Evolutionary conservation across 2,797 vertebrate species (phyloP).

Genomic region (Chromobotia macracanthus): DNA sequence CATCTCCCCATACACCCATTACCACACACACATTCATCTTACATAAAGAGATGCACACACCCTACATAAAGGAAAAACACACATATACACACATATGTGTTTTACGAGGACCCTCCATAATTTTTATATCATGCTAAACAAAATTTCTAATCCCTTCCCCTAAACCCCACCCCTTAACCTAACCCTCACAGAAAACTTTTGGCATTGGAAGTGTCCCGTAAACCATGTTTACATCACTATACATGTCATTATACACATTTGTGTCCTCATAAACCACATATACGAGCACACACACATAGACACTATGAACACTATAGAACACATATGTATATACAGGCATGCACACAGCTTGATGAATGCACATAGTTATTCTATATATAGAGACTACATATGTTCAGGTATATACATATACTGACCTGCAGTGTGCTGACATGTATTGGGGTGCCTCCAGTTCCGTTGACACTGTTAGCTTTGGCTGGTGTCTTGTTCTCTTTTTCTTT

Average conservation of each 20-base stretch:
- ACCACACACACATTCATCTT: slow-evolving; percentile 6
- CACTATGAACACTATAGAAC: not conserved
- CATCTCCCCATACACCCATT: slow-evolving; percentile 41
- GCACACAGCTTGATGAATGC: not conserved
- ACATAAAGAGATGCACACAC: slow-evolving; percentile 59
- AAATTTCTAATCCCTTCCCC: too few relatives aligned
- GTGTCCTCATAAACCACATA: too few relatives aligned
- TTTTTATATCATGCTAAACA: too few relatives aligned
- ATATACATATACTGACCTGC: slow-evolving; percentile 78
- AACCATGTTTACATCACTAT: too few relatives aligned
- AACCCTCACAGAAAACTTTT: too few relatives aligned
- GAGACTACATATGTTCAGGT: not conserved
- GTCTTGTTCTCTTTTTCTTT: slow-evolving; percentile 78
- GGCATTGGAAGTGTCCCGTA: too few relatives aligned
- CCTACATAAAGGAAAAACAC: slow-evolving; percentile 37
- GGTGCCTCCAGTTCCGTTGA: slow-evolving; percentile 92
- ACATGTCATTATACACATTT: too few relatives aligned
- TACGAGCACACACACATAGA: not conserved
- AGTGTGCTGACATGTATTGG: slow-evolving; percentile 93
- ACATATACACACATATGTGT: too few relatives aligned
- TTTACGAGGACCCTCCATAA: too few relatives aligned
- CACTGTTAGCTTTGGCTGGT: slow-evolving; percentile 85
- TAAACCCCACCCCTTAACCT: too few relatives aligned
- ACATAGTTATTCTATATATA: not conserved
- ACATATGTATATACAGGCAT: not conserved